Evolutionary conservation across 2,113 vertebrate species (phyloP), one percentile per base, ranked within the genome.

Genomic region (Azemiops feae): DNA sequence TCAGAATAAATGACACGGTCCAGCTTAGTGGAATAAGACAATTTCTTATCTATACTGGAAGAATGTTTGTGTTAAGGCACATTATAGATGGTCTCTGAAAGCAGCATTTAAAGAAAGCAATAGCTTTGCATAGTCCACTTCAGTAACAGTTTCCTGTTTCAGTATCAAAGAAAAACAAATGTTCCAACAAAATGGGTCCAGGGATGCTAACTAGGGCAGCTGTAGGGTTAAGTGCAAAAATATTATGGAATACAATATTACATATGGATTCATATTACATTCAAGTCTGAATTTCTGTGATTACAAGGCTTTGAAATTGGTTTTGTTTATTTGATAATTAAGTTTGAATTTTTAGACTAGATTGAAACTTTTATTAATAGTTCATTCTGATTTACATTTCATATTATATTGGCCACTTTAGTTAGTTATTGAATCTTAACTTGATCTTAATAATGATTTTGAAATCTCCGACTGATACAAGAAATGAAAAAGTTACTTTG

Each of bases 51-150:
- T 55, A 55, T 43, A 39, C 25, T 91, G n/a, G 64, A 54, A 91
- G 30, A 85, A 43, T 2, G 54, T 25, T 43, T 85, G n/a, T 34
- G 53, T 81, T 74, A 34, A 52, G 53, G 12, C 47, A n/a, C 14
- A 45, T 27, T 69, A 74, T 74, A 52, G 64, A 90, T 6, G 22
- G 27, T 69, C 58, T 3, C 16, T 53, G 12, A 85, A 18, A 85
- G n/a, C 47, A 53, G 0, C n/a, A 53, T 91, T 52, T 85, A 54
- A 91, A 12, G 30, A 53, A 5, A 81, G 11, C 69, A 54, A 27
- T 74, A 27, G 53, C 23, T 91, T 30, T 85, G 5, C 34, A 39
- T 22, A 96, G 93, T 45, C 91, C 94, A 94, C 91, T 94, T 95
- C 20, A 3, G 91, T 54, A 91, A 89, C 90, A 94, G 88, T 0